These are phyloP conservation scores for Ariolimax columbianus DNA, from an alignment of 2,888 invertebrate species.

Conservation along the genomic window DNA sequence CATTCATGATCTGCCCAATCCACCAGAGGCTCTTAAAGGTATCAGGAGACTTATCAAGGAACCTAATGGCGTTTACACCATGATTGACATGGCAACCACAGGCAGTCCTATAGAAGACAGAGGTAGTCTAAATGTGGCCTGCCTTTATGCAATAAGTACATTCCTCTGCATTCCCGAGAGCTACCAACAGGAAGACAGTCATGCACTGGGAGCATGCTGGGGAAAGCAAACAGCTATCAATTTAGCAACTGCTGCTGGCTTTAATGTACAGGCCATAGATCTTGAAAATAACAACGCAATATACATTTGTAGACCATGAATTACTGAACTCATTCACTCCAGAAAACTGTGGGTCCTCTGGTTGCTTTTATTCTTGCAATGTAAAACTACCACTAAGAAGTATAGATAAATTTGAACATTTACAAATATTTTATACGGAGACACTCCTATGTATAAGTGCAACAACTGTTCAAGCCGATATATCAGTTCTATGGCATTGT, in stretches of 20 bases:
- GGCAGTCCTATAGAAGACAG: conserved; percentile 40
- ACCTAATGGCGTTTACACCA: conserved; percentile 13
- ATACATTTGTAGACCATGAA: conserved; percentile 23
- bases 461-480: no score
- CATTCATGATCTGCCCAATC: conserved; percentile 56
- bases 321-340: no score
- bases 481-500: no score
- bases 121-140: conserved; percentile 32
- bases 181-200: conserved; percentile 49
- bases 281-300: conserved; percentile 1
- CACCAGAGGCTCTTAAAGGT: conserved; percentile 42
- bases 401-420: no score
- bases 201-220: conserved; percentile 52
- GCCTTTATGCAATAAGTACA: conserved; percentile 43
- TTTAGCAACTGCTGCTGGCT: conserved; percentile 47
- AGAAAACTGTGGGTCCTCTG: no score
- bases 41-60: conserved; percentile 36
- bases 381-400: no score
- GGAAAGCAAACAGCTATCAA: conserved; percentile 30
- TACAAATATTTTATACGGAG: no score
- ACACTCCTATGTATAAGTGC: no score
- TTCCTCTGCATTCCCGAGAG: conserved; percentile 57
- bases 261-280: conserved; percentile 26
- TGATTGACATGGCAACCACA: conserved; percentile 33
- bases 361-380: no score